Evolutionary conservation across 2,888 invertebrate genomes (phyloP).

Genomic region (Sarcophaga carnaria): DNA sequence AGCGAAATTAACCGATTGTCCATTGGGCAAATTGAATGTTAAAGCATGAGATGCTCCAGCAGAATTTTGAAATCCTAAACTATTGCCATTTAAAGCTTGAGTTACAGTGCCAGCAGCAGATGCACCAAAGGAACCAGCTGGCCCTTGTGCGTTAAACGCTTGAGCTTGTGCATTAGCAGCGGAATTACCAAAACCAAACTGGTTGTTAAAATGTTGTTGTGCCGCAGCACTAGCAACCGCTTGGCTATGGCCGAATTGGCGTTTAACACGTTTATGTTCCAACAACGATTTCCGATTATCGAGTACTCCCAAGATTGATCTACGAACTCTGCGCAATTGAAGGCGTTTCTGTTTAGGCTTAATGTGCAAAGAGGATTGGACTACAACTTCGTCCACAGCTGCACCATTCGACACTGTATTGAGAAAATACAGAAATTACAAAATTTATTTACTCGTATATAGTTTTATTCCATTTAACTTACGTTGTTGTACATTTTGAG

Average conservation of each 20-base stretch:
- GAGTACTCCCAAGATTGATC: slow-evolving; percentile 48
- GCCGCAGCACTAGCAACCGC: slow-evolving; percentile 78
- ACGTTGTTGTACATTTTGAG: slow-evolving; percentile 72
- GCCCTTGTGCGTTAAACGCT: slow-evolving; percentile 78
- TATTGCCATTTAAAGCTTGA: slow-evolving; percentile 77
- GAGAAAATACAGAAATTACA: background rate
- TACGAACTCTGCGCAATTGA: slow-evolving; percentile 64
- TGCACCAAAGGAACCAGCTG: slow-evolving; percentile 79
- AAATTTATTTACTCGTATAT: slow-evolving; percentile 2
- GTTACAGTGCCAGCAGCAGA: slow-evolving; percentile 79
- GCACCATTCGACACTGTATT: slow-evolving; percentile 74
- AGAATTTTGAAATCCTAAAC: slow-evolving; percentile 75
- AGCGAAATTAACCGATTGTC: slow-evolving; percentile 80
- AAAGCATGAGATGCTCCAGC: slow-evolving; percentile 81
- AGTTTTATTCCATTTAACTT: slow-evolving; percentile 69
- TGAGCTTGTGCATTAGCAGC: slow-evolving; percentile 80
- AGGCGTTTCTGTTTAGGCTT: slow-evolving; percentile 78
- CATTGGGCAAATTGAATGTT: slow-evolving; percentile 80
- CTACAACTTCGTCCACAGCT: slow-evolving; percentile 82
- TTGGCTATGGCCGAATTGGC: slow-evolving; percentile 75
- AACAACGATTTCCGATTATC: slow-evolving; percentile 66
- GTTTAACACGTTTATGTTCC: slow-evolving; percentile 76
- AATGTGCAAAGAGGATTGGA: slow-evolving; percentile 82
- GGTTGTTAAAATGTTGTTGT: slow-evolving; percentile 70
- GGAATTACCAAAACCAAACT: slow-evolving; percentile 74